phyloP scores from a whole-genome alignment of 2,797 vertebrate genomes.

The Enteromius viviparus region DNA sequence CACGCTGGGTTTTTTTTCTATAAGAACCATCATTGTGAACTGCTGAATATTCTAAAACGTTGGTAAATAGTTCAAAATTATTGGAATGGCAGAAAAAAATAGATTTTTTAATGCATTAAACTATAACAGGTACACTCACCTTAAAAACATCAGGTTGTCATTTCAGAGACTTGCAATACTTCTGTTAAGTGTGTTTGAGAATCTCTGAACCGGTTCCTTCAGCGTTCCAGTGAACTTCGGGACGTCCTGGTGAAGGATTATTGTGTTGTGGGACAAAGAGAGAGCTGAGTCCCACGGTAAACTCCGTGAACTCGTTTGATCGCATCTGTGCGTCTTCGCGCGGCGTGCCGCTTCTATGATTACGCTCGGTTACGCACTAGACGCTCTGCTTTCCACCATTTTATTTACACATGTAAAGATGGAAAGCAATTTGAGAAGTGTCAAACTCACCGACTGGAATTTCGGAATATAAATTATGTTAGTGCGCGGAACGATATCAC shows the following conservation, averaged over 20 bases:
- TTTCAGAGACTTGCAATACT: background rate
- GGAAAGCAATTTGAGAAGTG: background rate
- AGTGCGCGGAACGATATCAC: background rate
- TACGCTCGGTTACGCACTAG: background rate
- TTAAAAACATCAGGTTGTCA: background rate
- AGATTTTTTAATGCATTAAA: background rate
- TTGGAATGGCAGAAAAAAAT: background rate
- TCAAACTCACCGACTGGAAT: background rate
- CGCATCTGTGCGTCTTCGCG: background rate
- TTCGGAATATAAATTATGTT: background rate
- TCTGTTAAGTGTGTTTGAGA: background rate
- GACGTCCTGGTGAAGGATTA: background rate
- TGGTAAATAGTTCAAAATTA: background rate
- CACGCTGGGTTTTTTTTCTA: no score
- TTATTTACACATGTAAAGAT: background rate
- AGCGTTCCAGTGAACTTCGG: background rate
- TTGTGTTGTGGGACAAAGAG: conserved; percentile 13
- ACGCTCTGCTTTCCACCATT: conserved; percentile 5
- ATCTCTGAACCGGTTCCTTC: background rate
- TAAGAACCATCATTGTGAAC: background rate
- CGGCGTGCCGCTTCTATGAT: background rate
- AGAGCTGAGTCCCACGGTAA: background rate
- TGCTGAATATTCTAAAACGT: background rate
- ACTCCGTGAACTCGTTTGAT: background rate
- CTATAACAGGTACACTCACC: conserved; percentile 14